A percentile compares a stretch with the other conserved stretches of the same genome.
phyloP scores from a whole-genome alignment of 1,140 invertebrate genomes.

The Tetramorium simillimum region DNA sequence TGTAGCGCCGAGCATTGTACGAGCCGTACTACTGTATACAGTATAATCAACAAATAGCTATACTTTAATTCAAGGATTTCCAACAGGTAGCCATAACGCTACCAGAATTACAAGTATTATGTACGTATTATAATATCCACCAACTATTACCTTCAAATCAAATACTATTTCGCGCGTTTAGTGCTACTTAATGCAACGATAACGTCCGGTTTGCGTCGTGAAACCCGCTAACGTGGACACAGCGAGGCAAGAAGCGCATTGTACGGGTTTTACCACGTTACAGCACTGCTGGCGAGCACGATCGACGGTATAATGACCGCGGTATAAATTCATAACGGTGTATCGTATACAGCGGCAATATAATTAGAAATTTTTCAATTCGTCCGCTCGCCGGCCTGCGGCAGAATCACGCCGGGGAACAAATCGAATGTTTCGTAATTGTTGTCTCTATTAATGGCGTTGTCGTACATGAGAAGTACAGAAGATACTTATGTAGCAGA shows the following conservation, averaged over 20 bases:
- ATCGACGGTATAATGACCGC: constrained; percentile 44
- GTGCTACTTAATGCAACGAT: constrained; percentile 21
- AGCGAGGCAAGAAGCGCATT: neutral
- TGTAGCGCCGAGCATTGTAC: neutral
- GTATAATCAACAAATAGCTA: neutral
- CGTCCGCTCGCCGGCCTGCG: neutral
- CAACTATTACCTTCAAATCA: constrained; percentile 31
- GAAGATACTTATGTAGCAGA: neutral
- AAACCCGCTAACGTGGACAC: constrained; percentile 23
- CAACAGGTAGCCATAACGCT: neutral
- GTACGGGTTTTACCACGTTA: constrained; percentile 25
- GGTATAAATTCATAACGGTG: constrained; percentile 61
- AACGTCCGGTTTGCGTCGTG: constrained; percentile 18
- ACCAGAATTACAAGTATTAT: neutral
- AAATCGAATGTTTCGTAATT: constrained; percentile 37
- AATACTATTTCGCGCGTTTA: constrained; percentile 23
- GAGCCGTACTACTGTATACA: neutral
- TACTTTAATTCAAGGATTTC: neutral
- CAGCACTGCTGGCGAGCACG: constrained; percentile 3
- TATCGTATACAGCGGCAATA: constrained; percentile 14
- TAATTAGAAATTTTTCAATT: constrained; percentile 62
- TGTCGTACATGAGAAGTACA: neutral
- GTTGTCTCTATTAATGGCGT: constrained; percentile 44
- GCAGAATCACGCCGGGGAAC: neutral
- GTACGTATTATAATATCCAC: neutral